Conservation (phyloP, 2,113 vertebrate genomes). For the Macaca nemestrina region DNA sequence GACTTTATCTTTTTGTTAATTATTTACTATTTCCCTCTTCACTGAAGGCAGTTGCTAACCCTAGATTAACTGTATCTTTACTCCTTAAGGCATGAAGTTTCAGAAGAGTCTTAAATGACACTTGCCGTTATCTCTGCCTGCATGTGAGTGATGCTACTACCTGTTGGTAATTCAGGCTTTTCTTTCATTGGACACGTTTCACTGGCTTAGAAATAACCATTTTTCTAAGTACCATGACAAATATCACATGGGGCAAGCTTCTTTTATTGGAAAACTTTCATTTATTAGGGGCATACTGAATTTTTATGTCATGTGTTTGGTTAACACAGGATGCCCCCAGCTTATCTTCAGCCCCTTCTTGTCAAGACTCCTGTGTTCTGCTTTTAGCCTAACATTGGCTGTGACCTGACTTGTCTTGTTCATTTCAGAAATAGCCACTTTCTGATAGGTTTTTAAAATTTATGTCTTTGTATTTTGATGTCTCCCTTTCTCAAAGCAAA, state of each 20-base stretch:
- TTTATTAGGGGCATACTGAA: background rate
- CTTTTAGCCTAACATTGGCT: background rate
- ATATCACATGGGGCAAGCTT: background rate
- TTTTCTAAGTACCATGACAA: background rate
- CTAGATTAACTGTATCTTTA: background rate
- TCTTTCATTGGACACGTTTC: background rate
- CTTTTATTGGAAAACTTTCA: background rate
- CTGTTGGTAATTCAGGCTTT: background rate
- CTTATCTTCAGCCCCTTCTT: background rate
- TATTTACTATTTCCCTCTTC: background rate
- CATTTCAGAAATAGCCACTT: constrained; percentile 18
- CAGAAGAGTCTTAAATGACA: background rate
- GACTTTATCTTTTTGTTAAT: background rate
- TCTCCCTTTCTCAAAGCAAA: constrained; percentile 15
- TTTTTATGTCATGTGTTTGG: background rate
- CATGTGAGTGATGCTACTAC: background rate
- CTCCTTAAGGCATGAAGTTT: background rate
- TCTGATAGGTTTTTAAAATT: background rate
- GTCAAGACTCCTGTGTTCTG: background rate
- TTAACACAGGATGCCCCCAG: background rate
- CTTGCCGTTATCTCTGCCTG: background rate
- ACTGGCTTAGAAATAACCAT: background rate
- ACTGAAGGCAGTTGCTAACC: background rate
- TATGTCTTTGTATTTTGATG: constrained; percentile 23
- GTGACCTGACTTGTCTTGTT: background rate